These are phyloP conservation scores for Tachina lurida DNA, from an alignment of 2,888 invertebrate genomes.

Conservation along the genomic window DNA sequence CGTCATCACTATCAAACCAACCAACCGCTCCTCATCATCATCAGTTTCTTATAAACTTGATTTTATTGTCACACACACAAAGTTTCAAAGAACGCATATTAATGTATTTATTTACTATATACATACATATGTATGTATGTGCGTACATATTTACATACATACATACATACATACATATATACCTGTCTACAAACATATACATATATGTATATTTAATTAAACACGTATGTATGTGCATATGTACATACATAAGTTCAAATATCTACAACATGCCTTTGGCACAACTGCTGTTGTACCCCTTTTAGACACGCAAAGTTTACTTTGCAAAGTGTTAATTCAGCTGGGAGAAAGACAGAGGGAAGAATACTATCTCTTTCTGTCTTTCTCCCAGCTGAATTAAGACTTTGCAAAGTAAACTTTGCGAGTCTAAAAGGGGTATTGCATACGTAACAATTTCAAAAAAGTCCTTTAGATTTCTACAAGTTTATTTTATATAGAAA, in stretches of 20 bases:
- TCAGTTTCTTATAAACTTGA: not conserved
- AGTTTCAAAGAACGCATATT: not conserved
- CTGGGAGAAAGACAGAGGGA: too few species aligned
- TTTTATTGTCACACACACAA: constrained; percentile 20
- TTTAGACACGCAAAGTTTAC: too few species aligned
- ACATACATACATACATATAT: not conserved
- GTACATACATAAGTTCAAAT: not conserved
- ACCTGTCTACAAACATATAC: too few species aligned
- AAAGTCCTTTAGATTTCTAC: constrained; percentile 20
- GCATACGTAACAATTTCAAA: constrained; percentile 9
- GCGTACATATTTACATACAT: not conserved
- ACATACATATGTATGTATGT: not conserved
- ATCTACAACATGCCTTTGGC: not conserved
- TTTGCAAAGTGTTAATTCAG: too few species aligned
- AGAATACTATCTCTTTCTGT: too few species aligned
- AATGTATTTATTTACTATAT: not conserved
- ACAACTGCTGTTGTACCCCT: constrained; percentile 18
- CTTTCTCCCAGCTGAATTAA: too few species aligned
- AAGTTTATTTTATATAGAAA: constrained; percentile 23
- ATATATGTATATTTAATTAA: not conserved
- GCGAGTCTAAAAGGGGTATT: too few species aligned
- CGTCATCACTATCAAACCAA: constrained; percentile 19
- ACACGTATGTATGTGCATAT: not conserved
- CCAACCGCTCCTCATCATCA: too few species aligned
- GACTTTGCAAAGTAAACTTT: too few species aligned